Conservation (phyloP, 2,113 vertebrate species). For the Isichthys henryi region DNA sequence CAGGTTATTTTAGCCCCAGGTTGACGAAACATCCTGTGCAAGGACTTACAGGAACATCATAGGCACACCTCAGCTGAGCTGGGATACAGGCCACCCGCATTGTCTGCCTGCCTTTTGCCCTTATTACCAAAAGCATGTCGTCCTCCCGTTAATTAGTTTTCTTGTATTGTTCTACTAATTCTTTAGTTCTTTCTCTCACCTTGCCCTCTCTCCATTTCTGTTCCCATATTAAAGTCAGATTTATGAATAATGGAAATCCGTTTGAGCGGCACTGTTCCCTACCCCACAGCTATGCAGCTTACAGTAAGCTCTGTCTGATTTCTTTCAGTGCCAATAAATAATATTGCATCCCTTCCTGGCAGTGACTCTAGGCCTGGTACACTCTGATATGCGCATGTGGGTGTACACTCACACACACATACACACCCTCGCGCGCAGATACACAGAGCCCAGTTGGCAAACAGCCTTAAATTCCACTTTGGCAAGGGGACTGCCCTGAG, state of each 20-base stretch:
- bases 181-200: not conserved
- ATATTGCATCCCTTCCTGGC: constrained; percentile 27
- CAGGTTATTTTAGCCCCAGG: not conserved
- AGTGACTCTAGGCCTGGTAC: constrained; percentile 20
- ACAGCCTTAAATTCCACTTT: constrained; percentile 18
- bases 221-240: not conserved
- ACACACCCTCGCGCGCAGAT: constrained; percentile 8
- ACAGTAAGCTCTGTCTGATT: constrained; percentile 35
- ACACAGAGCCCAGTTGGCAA: constrained; percentile 27
- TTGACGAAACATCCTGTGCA: constrained; percentile 16
- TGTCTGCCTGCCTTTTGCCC: no score
- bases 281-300: not conserved
- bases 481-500: constrained; percentile 15
- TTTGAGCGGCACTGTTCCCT: not conserved
- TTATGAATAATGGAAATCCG: not conserved
- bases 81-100: no score
- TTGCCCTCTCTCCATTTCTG: not conserved
- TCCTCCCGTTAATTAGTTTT: not conserved
- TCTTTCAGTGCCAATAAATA: constrained; percentile 32
- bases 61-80: not conserved
- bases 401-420: constrained; percentile 16
- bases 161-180: not conserved
- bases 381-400: constrained; percentile 1
- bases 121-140: not conserved
- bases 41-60: not conserved